phyloP scores from a whole-genome alignment of 1,140 invertebrate genomes.

The Bactericera cockerelli region DNA sequence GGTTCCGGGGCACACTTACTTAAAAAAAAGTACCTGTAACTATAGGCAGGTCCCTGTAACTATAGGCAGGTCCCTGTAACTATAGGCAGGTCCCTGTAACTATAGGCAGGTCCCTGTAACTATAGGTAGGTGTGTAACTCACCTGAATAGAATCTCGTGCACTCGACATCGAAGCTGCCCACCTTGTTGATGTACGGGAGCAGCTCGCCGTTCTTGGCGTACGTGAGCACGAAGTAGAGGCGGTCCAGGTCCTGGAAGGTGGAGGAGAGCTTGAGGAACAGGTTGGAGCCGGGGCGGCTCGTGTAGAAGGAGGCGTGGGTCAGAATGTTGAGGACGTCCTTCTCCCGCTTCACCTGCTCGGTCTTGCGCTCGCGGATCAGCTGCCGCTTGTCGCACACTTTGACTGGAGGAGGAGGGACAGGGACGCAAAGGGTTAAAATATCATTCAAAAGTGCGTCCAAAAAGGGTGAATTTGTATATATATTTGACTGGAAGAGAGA shows the following conservation, averaged over 20 bases:
- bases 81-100: no score
- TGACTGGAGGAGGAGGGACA: constrained; percentile 51
- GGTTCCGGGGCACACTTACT: no score
- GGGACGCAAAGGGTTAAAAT: constrained; percentile 16
- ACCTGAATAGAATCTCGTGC: constrained; percentile 67
- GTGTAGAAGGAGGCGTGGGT: constrained; percentile 31
- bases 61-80: no score
- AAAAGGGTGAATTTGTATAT: no score
- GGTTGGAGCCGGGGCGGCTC: constrained; percentile 36
- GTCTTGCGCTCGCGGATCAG: constrained; percentile 86
- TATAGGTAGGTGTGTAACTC: no score
- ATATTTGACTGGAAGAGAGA: no score
- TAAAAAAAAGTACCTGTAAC: no score
- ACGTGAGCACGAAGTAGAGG: constrained; percentile 92
- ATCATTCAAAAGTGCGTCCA: no score
- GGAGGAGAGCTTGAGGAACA: constrained; percentile 85
- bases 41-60: no score
- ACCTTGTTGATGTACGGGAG: constrained; percentile 81
- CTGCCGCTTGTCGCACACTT: constrained; percentile 86
- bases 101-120: no score
- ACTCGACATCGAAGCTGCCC: constrained; percentile 75
- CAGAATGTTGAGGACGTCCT: constrained; percentile 69
- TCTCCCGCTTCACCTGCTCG: constrained; percentile 83
- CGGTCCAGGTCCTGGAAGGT: constrained; percentile 91
- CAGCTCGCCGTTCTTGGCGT: constrained; percentile 88